A percentile compares a stretch with the other conserved stretches of the same genome.
Evolutionary conservation across 2,113 vertebrate species (phyloP).

Genomic region (Puffinus mauretanicus): DNA sequence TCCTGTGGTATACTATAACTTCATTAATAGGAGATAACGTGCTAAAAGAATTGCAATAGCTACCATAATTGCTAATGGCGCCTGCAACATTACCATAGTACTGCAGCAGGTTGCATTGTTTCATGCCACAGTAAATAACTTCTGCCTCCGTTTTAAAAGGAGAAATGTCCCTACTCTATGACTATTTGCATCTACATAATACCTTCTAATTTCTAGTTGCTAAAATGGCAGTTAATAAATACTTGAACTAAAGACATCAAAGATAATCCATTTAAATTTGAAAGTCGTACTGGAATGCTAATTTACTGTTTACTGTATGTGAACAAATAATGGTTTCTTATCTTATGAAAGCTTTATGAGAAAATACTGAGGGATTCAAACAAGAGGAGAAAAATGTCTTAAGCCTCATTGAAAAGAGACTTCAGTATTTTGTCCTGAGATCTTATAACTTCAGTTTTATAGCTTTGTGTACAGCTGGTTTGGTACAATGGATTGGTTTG

Average conservation of each 20-base stretch:
- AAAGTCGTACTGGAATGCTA: background rate
- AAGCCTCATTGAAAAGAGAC: background rate
- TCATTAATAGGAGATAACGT: background rate
- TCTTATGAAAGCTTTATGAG: background rate
- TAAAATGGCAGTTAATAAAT: constrained; percentile 23
- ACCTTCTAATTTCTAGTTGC: constrained; percentile 7
- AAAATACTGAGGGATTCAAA: background rate
- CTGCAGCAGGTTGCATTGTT: background rate
- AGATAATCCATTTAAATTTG: background rate
- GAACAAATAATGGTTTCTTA: background rate
- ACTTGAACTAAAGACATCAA: background rate
- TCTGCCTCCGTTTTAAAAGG: background rate
- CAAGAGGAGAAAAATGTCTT: background rate
- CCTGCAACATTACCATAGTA: background rate
- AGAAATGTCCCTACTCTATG: background rate
- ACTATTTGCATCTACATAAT: background rate
- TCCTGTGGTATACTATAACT: background rate
- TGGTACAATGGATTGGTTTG: background rate
- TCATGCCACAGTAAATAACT: background rate
- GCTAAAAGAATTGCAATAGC: background rate
- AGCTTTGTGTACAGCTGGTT: background rate
- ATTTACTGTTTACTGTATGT: background rate
- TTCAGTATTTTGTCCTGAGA: background rate
- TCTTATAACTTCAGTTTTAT: background rate
- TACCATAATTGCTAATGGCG: background rate